Base-by-base conservation (phyloP, 2,888 invertebrate species). In the Antheraea assamensis region DNA sequence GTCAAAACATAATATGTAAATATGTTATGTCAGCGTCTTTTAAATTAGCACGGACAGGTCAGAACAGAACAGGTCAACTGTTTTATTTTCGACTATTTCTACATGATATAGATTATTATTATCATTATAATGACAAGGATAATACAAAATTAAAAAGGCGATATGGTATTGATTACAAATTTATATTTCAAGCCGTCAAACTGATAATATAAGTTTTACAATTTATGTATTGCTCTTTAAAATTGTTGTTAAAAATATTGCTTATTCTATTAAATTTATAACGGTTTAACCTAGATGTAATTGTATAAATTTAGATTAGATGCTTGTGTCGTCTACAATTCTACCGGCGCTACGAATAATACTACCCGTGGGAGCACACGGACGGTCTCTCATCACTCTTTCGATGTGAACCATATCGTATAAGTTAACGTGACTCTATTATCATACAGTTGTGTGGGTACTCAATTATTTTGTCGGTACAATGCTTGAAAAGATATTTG, bases 381-480 rank as follows among this genome's bases (percentile, higher is more conserved):
- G 27, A 24, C 27, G 61, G 61, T 61, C 61, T 61, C 61, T 61
- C 27, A 61, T 61, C 61, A 30, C 61, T 61, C 61, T 61, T 27
- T 27, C 27, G 27, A 61, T 61, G 61, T 3, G 3, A 61, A 13
- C 58, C 58, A 58, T n/a, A n/a, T 58, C 24, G 58, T 61, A 61
- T 61, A 61, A 61, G 27, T 61, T 61, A 17, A 61, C 61, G 27
- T 61, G 61, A 61, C 61, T 27, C 24, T 61, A 61, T 61, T 61
- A 27, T 17, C 61, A 61, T 61, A 13, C 61, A 27, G 17, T 61
- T 61, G 13, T 61, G 13, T 61, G 27, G 24, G 61, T 27, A 30
- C 17, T 15, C 3, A 61, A 24, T 61, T 58, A 58, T 21, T 61
- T 61, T 30, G 61, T 10, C 3, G 13, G 27, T 55, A 55, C 19